These are phyloP conservation scores for Leucopsar rothschildi DNA, from an alignment of 2,113 vertebrate genomes.

Conservation along the genomic window DNA sequence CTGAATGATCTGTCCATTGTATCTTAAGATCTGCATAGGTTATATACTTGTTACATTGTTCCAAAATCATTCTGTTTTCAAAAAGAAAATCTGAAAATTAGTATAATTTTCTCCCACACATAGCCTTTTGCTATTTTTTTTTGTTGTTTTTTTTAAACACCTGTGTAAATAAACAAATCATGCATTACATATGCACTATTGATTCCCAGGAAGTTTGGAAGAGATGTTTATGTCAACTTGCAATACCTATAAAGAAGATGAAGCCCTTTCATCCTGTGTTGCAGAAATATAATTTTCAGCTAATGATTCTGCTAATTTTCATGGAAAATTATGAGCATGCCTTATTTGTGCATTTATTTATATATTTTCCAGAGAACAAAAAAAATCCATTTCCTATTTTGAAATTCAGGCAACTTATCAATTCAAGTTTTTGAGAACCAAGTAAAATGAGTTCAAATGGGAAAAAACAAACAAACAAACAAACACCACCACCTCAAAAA, in stretches of 20 bases:
- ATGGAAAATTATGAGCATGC: not conserved
- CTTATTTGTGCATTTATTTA: not conserved
- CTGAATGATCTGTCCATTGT: not conserved
- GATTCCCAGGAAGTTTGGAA: not conserved
- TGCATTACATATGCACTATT: not conserved
- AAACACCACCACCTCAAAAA: not conserved
- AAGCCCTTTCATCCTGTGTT: not conserved
- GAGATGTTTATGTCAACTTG: not conserved
- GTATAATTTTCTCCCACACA: not conserved
- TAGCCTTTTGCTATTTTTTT: not conserved
- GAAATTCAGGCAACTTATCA: not conserved
- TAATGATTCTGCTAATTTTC: not conserved
- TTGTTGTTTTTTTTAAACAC: too few species aligned
- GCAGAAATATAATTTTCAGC: not conserved
- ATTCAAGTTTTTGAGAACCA: not conserved
- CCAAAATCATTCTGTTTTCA: not conserved
- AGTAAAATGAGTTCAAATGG: not conserved
- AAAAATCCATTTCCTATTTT: not conserved
- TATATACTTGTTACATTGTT: not conserved
- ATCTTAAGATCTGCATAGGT: not conserved
- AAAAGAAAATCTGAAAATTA: not conserved
- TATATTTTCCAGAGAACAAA: not conserved
- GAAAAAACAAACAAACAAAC: not conserved
- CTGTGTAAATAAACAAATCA: not conserved
- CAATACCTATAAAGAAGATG: not conserved